Percentiles rank a stretch among this genome's conserved stretches.
phyloP scores from a whole-genome alignment of 2,113 vertebrate species.

The Hydrochoerus hydrochaeris region DNA sequence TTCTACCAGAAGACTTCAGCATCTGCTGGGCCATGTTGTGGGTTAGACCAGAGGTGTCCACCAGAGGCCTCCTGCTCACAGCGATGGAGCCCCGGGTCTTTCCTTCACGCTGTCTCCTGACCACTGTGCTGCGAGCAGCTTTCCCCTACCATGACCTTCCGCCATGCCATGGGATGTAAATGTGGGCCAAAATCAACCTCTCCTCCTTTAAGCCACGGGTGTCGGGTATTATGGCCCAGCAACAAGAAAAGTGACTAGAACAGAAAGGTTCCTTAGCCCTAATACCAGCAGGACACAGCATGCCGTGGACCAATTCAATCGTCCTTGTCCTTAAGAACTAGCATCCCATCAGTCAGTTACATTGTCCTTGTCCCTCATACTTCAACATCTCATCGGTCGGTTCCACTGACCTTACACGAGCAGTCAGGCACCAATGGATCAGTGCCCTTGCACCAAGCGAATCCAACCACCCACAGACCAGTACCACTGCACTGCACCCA shows the following conservation, averaged over 20 bases:
- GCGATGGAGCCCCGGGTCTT: not conserved
- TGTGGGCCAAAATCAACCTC: not conserved
- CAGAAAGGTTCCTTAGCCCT: not conserved
- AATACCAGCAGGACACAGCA: not conserved
- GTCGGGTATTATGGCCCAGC: not conserved
- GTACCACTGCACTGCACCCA: no score
- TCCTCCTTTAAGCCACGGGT: not conserved
- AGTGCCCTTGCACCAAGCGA: not conserved
- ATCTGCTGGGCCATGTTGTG: not conserved
- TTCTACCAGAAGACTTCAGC: not conserved
- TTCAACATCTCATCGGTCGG: not conserved
- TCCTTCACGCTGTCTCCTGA: not conserved
- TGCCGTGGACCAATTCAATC: not conserved
- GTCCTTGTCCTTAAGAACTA: not conserved
- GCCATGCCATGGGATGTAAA: not conserved
- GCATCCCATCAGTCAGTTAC: not conserved
- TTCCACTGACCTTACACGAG: not conserved
- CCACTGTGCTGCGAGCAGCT: not conserved
- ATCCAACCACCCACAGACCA: not conserved
- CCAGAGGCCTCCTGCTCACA: not conserved
- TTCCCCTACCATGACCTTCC: not conserved
- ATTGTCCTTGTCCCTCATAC: fast-evolving
- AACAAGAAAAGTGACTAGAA: no score
- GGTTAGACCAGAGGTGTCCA: not conserved
- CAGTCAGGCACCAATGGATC: not conserved